Conservation (phyloP, 2,797 vertebrate species). For the Xiphorhynchus erythropygius region DNA sequence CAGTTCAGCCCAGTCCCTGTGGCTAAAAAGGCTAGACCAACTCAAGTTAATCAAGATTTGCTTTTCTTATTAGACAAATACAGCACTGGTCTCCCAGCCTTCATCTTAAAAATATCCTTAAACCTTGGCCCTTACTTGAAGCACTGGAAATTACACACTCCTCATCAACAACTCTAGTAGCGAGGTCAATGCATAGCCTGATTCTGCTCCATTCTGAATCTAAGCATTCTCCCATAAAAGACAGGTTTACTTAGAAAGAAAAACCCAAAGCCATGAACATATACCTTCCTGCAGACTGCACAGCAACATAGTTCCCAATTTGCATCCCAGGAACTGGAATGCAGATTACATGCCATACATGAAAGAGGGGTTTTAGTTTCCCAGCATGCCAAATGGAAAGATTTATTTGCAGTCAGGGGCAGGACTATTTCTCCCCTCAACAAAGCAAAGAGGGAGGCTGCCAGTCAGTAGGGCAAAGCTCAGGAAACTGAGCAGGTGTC, state of each 20-base stretch:
- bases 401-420: background rate
- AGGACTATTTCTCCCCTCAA: background rate
- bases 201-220: background rate
- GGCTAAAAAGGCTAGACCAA: background rate
- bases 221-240: background rate
- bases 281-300: background rate
- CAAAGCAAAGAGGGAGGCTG: background rate
- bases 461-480: background rate
- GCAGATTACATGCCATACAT: background rate
- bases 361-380: background rate
- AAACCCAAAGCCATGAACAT: background rate
- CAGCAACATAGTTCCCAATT: accelerated
- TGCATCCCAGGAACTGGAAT: background rate
- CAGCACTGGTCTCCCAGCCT: background rate
- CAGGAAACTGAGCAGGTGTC: background rate
- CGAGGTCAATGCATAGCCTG: accelerated
- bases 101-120: background rate
- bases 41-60: background rate
- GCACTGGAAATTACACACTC: background rate
- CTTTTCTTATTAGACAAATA: background rate
- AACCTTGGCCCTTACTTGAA: background rate
- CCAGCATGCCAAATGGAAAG: background rate
- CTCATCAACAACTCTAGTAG: background rate
- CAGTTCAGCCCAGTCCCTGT: background rate
- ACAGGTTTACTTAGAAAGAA: background rate